phyloP scores from a whole-genome alignment of 2,797 vertebrate genomes.

The Cynodonichthys magdalenae region DNA sequence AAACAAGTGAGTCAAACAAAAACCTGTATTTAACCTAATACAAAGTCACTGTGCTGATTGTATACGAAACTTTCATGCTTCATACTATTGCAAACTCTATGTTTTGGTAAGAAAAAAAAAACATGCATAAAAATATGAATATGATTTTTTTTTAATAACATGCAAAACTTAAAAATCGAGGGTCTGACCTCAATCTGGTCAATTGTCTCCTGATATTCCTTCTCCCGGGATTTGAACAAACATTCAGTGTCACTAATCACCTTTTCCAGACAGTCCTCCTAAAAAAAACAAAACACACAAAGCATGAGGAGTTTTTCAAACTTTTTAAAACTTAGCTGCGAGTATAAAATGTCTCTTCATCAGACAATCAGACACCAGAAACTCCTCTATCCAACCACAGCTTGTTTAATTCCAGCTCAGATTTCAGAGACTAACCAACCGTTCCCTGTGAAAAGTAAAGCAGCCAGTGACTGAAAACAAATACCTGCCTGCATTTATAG shows the following conservation, averaged over 20 bases:
- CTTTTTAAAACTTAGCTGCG: background rate
- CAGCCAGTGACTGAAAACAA: constrained; percentile 45
- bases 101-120: background rate
- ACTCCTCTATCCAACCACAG: constrained; percentile 18
- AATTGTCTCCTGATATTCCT: constrained; percentile 98
- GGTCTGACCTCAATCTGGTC: constrained; percentile 94
- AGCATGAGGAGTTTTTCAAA: constrained; percentile 1
- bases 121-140: background rate
- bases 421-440: constrained; percentile 54
- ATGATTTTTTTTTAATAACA: background rate
- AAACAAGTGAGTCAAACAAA: too few relatives aligned
- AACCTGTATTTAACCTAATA: too few relatives aligned
- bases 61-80: too few relatives aligned
- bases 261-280: constrained; percentile 95
- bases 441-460: constrained; percentile 7
- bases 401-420: constrained; percentile 32
- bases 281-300: constrained; percentile 31
- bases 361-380: constrained; percentile 13
- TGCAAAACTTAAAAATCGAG: background rate
- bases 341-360: constrained; percentile 5
- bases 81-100: too few relatives aligned
- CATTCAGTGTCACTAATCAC: constrained; percentile 98
- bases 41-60: too few relatives aligned
- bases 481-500: constrained; percentile 47
- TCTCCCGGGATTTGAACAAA: constrained; percentile 94